Conservation (phyloP, 2,113 vertebrate species). For the Xyrauchen texanus region DNA sequence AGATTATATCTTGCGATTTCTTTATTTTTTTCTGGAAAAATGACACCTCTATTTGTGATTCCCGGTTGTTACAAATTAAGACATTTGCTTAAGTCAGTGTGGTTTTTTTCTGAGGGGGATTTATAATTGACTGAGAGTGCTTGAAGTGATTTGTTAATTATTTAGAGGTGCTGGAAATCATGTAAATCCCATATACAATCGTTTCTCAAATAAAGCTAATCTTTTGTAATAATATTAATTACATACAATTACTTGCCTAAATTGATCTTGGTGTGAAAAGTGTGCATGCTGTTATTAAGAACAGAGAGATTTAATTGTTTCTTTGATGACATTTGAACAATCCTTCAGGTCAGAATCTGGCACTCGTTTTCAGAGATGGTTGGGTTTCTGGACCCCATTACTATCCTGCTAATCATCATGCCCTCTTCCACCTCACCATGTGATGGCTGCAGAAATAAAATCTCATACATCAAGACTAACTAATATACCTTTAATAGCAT, state of each 20-base stretch:
- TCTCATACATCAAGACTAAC: neutral
- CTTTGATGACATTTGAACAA: neutral
- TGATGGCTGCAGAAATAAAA: neutral
- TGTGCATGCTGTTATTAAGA: neutral
- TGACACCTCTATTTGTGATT: neutral
- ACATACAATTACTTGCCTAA: constrained; percentile 22
- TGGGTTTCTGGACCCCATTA: constrained; percentile 37
- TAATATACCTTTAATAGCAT: neutral
- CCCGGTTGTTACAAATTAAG: constrained; percentile 10
- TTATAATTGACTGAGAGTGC: constrained; percentile 12
- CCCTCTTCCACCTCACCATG: neutral
- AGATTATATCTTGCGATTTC: neutral
- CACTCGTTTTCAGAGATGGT: neutral
- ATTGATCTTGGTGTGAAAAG: no score
- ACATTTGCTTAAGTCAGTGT: neutral
- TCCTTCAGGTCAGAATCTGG: constrained; percentile 8
- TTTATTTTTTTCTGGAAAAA: neutral
- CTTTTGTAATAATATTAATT: constrained; percentile 35
- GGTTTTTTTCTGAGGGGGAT: constrained; percentile 11
- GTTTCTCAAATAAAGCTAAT: constrained; percentile 26
- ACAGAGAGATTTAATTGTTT: constrained; percentile 9
- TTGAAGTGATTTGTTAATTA: constrained; percentile 23
- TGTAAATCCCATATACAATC: constrained; percentile 26
- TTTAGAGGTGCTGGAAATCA: constrained; percentile 24
- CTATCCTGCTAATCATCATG: constrained; percentile 19